Conservation (phyloP, 2,888 invertebrate genomes). For the Cheilosia pagana region DNA sequence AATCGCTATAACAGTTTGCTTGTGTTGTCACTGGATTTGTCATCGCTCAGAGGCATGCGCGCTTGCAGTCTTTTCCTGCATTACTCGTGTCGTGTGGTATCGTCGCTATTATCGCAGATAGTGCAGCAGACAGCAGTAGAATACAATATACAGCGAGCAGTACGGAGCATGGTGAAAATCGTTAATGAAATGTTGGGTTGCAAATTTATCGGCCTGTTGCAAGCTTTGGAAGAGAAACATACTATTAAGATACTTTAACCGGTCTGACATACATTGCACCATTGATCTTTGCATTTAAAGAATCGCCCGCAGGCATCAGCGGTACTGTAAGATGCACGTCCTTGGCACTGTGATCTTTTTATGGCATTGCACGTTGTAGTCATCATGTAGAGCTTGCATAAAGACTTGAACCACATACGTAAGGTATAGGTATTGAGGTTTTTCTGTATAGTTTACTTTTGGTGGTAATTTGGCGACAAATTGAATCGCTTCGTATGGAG, state of each 20-base stretch:
- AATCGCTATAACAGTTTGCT: slow-evolving; percentile 49
- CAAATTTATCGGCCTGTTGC: slow-evolving; percentile 63
- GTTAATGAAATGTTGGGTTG: slow-evolving; percentile 69
- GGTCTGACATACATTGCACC: slow-evolving; percentile 59
- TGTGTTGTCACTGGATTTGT: slow-evolving; percentile 66
- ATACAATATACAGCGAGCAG: background rate
- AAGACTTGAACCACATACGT: no score
- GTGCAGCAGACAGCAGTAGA: slow-evolving; percentile 16
- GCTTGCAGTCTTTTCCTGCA: slow-evolving; percentile 38
- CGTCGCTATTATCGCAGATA: slow-evolving; percentile 47
- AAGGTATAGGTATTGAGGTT: no score
- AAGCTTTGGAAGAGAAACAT: slow-evolving; percentile 48
- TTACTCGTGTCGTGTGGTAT: slow-evolving; percentile 15
- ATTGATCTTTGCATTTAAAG: slow-evolving; percentile 59
- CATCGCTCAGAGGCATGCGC: slow-evolving; percentile 25
- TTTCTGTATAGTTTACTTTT: no score
- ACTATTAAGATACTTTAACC: slow-evolving; percentile 58
- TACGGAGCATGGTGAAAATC: slow-evolving; percentile 35
- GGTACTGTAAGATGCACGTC: slow-evolving; percentile 39
- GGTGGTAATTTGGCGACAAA: no score
- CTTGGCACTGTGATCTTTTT: slow-evolving; percentile 71
- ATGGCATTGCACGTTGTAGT: slow-evolving; percentile 33
- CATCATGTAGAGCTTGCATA: no score
- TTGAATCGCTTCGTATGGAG: no score
- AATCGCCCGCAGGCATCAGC: slow-evolving; percentile 42